These are phyloP conservation scores for Sepiola atlantica DNA, from an alignment of 2,888 invertebrate genomes.

Conservation along the genomic window DNA sequence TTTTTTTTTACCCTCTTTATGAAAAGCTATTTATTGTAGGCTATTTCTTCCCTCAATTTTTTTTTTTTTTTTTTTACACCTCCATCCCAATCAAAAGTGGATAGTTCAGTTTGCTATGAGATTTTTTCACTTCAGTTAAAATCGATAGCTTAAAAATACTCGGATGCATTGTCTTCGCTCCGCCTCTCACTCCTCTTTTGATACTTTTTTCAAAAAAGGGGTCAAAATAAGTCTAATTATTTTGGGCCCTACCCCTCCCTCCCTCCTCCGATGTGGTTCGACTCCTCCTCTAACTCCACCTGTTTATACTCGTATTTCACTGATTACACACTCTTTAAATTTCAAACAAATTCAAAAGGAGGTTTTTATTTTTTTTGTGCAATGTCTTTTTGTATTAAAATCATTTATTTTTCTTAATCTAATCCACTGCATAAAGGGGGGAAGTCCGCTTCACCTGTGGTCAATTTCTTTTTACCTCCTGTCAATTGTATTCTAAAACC, in stretches of 20 bases:
- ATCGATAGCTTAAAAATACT: background rate
- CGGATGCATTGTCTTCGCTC: background rate
- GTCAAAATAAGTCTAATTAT: background rate
- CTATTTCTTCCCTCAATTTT: too few relatives aligned
- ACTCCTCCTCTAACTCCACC: background rate
- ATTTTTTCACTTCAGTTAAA: background rate
- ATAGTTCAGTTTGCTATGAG: background rate
- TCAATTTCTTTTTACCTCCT: background rate
- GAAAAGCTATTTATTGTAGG: slow-evolving; percentile 8
- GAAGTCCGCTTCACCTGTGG: slow-evolving; percentile 12
- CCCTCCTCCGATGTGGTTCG: background rate
- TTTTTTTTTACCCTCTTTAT: background rate
- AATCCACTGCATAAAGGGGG: background rate
- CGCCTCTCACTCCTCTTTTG: background rate
- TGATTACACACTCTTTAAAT: too few relatives aligned
- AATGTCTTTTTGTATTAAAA: slow-evolving; percentile 24
- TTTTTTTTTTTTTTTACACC: too few relatives aligned
- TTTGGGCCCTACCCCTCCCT: background rate
- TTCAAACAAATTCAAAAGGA: background rate
- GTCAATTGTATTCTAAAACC: slow-evolving; percentile 12
- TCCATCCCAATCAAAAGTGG: background rate
- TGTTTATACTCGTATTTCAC: background rate
- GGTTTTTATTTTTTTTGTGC: background rate
- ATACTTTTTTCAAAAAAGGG: too few relatives aligned
- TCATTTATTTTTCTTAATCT: slow-evolving; percentile 32